Base-by-base conservation (phyloP, 2,113 vertebrate species). In the Equus quagga region DNA sequence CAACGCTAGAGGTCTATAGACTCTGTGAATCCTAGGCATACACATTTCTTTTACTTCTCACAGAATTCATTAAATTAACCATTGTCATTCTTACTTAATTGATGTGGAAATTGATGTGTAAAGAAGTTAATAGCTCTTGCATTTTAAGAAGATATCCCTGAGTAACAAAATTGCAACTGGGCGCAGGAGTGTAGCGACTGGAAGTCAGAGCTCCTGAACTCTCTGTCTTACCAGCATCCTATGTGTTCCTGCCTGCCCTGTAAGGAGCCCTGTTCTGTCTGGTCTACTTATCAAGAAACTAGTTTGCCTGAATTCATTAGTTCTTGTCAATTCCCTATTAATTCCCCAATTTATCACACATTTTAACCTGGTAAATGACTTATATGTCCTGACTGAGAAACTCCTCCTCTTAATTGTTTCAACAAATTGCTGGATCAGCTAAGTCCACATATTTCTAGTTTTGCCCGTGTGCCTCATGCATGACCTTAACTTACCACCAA, bases 181-280 rank as follows among this genome's bases (percentile, higher is more conserved):
- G 13, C 21, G 78, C 19, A 87, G 1, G 11, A 54, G n/a, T 13
- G 14, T 14, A 9, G 64, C 23, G 4, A 28, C 21, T 28, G 3
- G 9, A 65, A 46, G 4, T 70, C 46, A 79, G 36, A 94, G 26
- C 19, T 49, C 33, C 21, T 44, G 33, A 56, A 17, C 5, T 51
- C 15, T 4, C 10, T 11, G 0, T 31, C 21, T 2, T 24, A 65
- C 24, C 60, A 49, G 11, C 2, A 2, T 51, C 12, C 6, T 21
- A 44, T 2, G 4, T 67, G 4, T 64, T 21, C 4, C 18, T 14
- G 7, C 26, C 92, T 70, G 6, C 19, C 49, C 11, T 33, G 3
- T 51, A 26, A 65, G 31, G 19, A 65, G 10, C 12, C 46, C n/a
- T 46, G 21, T 78, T 51, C 5, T 51, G 19, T 36, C 23, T 54